Conservation (phyloP, 2,797 vertebrate species). For the Platyrinchus mystaceus region DNA sequence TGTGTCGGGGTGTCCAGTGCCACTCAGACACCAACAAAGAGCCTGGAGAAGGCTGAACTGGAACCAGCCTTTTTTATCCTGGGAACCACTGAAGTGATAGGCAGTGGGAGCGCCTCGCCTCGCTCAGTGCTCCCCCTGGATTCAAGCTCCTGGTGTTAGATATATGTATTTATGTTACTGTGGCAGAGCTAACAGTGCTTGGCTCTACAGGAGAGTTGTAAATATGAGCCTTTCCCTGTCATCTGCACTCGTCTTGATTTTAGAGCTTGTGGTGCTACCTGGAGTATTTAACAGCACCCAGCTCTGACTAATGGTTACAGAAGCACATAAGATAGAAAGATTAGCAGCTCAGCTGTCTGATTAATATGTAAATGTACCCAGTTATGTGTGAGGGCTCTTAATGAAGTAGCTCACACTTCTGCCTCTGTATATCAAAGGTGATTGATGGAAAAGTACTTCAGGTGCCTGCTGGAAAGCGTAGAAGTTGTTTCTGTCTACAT, state of each 20-base stretch:
- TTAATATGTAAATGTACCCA: constrained; percentile 78
- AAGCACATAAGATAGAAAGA: constrained; percentile 64
- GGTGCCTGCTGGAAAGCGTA: constrained; percentile 38
- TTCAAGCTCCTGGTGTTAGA: neutral
- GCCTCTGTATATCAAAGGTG: constrained; percentile 59
- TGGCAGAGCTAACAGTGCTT: neutral
- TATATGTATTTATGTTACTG: neutral
- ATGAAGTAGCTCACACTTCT: constrained; percentile 73
- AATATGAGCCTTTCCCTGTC: constrained; percentile 36
- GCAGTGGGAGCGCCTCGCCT: neutral
- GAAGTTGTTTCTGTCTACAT: constrained; percentile 28
- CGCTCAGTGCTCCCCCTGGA: neutral
- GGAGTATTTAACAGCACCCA: constrained; percentile 59
- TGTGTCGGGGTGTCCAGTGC: neutral
- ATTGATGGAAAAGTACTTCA: constrained; percentile 65
- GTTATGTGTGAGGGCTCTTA: constrained; percentile 71
- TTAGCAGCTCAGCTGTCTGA: constrained; percentile 72
- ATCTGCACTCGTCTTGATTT: constrained; percentile 39
- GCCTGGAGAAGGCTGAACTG: neutral
- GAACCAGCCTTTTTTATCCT: neutral
- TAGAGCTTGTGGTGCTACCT: constrained; percentile 47
- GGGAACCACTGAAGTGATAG: neutral
- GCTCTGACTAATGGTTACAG: constrained; percentile 68
- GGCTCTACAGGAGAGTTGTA: neutral
- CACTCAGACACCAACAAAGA: neutral